Conservation (phyloP, 2,797 vertebrate genomes). For the Chaetodon trifasciatus region DNA sequence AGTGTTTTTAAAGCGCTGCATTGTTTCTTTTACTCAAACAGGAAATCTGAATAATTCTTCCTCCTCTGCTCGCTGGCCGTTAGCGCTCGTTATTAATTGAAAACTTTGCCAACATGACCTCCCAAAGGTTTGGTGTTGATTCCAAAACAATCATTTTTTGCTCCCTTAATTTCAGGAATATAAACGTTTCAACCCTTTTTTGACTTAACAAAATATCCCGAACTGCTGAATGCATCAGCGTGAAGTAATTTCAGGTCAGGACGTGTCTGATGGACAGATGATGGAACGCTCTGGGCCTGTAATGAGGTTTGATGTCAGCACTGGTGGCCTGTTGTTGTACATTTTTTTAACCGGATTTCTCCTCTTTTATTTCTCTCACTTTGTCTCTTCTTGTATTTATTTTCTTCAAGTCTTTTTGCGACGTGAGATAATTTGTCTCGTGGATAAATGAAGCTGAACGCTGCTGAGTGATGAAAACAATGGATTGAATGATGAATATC, state of each 20-base stretch:
- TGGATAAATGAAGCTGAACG: neutral
- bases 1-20: neutral
- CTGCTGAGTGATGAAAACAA: conserved; percentile 3
- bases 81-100: no score
- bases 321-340: no score
- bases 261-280: neutral
- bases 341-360: no score
- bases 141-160: no score
- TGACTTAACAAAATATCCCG: neutral
- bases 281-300: no score
- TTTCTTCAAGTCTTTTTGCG: conserved; percentile 1
- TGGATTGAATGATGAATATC: conserved; percentile 25
- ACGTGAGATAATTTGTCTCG: neutral
- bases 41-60: neutral
- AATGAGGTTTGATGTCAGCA: no score
- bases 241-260: neutral
- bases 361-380: no score
- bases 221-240: no score
- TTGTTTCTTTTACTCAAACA: neutral
- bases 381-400: neutral
- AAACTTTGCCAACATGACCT: no score
- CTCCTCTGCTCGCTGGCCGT: no score
- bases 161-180: no score
- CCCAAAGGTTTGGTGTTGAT: no score
- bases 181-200: neutral